phyloP scores from a whole-genome alignment of 1,140 invertebrate species.

The Atta cephalotes region DNA sequence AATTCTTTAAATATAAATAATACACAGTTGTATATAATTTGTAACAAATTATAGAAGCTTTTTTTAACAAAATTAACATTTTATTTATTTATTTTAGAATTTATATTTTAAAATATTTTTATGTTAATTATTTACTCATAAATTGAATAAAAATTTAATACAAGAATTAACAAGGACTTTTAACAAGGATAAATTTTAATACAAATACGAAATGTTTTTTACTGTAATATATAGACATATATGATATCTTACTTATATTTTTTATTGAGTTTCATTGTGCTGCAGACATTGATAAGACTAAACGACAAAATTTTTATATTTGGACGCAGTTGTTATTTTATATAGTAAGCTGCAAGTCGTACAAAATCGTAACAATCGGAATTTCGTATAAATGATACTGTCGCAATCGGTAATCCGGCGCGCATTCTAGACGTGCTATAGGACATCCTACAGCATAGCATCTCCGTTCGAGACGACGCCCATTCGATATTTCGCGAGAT shows the following conservation, averaged over 20 bases:
- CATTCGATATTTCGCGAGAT: conserved; percentile 81
- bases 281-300: neutral
- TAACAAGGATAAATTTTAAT: too few relatives aligned
- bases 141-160: too few relatives aligned
- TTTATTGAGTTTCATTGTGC: neutral
- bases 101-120: too few relatives aligned
- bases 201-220: too few relatives aligned
- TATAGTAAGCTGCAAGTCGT: neutral
- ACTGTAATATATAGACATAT: neutral
- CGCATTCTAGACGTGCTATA: conserved; percentile 44
- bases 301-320: neutral
- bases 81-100: too few relatives aligned
- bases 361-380: neutral
- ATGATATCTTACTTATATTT: neutral
- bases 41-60: too few relatives aligned
- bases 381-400: conserved; percentile 41
- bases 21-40: too few relatives aligned
- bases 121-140: too few relatives aligned
- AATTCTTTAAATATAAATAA: neutral
- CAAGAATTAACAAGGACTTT: too few relatives aligned
- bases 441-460: conserved; percentile 69
- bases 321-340: neutral
- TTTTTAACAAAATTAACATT: too few relatives aligned
- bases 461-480: conserved; percentile 71
- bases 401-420: conserved; percentile 32